Conservation (phyloP, 2,797 vertebrate species). For the Sylvia borin region DNA sequence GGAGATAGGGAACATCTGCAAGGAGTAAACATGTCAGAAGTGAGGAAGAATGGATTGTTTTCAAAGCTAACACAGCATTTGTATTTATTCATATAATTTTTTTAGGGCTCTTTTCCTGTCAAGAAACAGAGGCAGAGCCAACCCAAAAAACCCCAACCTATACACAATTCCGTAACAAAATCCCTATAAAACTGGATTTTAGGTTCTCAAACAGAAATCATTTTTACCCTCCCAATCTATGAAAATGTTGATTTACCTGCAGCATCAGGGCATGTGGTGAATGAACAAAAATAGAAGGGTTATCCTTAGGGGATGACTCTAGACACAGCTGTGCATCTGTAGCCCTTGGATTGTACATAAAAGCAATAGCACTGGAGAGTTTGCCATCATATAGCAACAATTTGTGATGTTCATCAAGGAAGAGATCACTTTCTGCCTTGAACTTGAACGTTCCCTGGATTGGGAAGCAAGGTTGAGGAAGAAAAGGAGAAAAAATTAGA, state of each 20-base stretch:
- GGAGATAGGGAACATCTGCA: background rate
- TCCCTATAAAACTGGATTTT: background rate
- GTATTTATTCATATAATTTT: background rate
- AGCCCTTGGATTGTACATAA: slow-evolving; percentile 95
- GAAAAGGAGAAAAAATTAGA: background rate
- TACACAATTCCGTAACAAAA: background rate
- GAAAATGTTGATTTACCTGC: slow-evolving; percentile 83
- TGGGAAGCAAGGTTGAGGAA: background rate
- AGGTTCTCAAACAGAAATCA: background rate
- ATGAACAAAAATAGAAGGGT: slow-evolving; percentile 95
- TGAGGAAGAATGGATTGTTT: background rate
- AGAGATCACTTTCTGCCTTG: slow-evolving; percentile 96
- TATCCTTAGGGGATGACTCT: slow-evolving; percentile 98
- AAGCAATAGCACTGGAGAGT: slow-evolving; percentile 90
- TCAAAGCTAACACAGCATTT: background rate
- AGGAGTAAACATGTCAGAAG: background rate
- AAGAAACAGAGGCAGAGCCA: background rate
- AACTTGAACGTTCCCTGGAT: slow-evolving; percentile 94
- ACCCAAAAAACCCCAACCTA: fast-evolving
- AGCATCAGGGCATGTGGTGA: slow-evolving; percentile 99
- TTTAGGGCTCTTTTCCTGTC: background rate
- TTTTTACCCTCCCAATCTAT: background rate
- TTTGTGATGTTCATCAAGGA: slow-evolving; percentile 96
- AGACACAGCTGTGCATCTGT: slow-evolving; percentile 98
- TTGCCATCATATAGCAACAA: slow-evolving; percentile 94